Evolutionary conservation across 2,888 invertebrate species (phyloP), one percentile per base, ranked within the genome.

Genomic region (Eristalis intricaria): DNA sequence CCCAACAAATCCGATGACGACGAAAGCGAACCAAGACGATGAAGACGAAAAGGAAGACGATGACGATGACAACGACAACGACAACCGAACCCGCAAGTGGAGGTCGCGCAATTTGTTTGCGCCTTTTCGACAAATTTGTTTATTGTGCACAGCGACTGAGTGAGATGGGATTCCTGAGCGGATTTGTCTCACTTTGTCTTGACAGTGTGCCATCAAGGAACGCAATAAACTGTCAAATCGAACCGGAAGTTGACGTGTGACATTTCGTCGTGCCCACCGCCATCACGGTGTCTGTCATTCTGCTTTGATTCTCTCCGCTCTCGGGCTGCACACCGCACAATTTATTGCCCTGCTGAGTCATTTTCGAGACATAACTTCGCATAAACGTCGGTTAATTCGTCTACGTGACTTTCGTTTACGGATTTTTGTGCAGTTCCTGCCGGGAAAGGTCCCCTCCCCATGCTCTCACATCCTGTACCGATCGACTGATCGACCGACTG

Each of bases 211-310:
- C 83, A 78, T 78, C 63, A 40, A 38, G 71, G 75, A 79, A 65
- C 29, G 71, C 63, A 79, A 68, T 64, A 76, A 75, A 65, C 63
- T 79, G 76, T 84, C 73, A 84, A 68, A 84, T 80, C n/a, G 60
- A 73, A 66, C 84, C 87, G 87, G 87, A 87, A 87, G 87, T 87
- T 68, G 84, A 60, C 84, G 56, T 64, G 79, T 76, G 87, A 86
- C 83, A 70, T 73, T 85, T 78, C 74, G n/a, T 86, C 40, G 71
- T 61, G 60, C 29, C 66, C 70, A 76, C 80, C 68, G n/a, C 32
- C 50, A 74, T 75, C 58, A 61, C 8, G 58, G 68, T 32, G 32
- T 56, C 15, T 74, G 35, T 63, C 73, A 60, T 66, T 43, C 10
- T 13, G 23, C 70, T 86, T 83, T 83, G 78, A 86, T 83, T 73